phyloP scores from a whole-genome alignment of 2,888 invertebrate species.

The Leucania comma region DNA sequence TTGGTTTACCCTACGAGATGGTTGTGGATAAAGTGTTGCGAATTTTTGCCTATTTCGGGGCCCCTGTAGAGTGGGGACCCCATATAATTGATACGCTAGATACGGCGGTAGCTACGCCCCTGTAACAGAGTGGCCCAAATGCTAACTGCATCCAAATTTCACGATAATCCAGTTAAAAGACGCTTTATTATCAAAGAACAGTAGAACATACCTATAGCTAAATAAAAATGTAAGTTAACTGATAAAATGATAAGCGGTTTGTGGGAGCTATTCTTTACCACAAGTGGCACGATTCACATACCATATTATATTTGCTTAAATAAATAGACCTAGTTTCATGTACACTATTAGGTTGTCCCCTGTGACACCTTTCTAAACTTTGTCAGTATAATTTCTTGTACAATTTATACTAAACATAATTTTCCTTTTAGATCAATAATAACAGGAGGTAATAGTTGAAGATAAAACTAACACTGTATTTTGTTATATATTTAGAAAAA shows the following conservation, averaged over 20 bases:
- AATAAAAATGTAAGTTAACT: constrained; percentile 40
- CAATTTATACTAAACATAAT: background rate
- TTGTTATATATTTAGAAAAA: background rate
- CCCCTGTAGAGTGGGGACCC: no score
- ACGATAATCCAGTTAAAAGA: constrained; percentile 1
- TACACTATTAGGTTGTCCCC: background rate
- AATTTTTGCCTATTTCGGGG: no score
- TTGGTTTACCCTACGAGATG: no score
- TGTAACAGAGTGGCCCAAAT: constrained; percentile 1
- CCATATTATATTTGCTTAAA: constrained; percentile 1
- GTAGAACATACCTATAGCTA: constrained; percentile 20
- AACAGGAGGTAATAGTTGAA: background rate
- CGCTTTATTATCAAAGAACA: constrained; percentile 29
- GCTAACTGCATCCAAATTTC: background rate
- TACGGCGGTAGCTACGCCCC: no score
- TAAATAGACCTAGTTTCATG: background rate
- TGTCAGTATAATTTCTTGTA: background rate
- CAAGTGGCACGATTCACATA: background rate
- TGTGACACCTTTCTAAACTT: background rate
- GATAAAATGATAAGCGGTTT: constrained; percentile 56
- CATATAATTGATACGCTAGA: no score
- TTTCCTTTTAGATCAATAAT: background rate
- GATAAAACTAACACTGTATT: background rate
- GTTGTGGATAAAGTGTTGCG: no score
- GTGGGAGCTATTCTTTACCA: constrained; percentile 15